Base-by-base conservation (phyloP, 2,888 invertebrate genomes). In the Tetramorium bicarinatum region DNA sequence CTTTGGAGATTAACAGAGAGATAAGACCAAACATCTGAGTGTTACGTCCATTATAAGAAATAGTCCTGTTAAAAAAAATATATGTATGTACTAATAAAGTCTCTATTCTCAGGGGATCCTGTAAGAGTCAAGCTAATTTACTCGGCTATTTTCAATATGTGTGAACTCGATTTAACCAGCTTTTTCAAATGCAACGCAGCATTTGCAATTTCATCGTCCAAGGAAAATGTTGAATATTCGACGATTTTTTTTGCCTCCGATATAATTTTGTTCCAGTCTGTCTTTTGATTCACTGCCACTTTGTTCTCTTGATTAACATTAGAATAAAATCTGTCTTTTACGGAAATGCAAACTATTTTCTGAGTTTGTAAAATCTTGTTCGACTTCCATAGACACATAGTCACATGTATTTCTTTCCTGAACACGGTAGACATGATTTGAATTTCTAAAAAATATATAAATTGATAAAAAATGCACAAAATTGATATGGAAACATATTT, bases 211-310 rank as follows among this genome's bases (percentile, higher is more conserved):
- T 99, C 99, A 94, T 99, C 99, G 93, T 98, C 98, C 77, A 99
- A 95, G 95, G 99, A 99, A 8, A 99, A 99, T 15, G 99, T 99
- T 11, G 99, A 98, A 95, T 99, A 99, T 2, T n/a, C 99, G 54
- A 99, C 99, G 88, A 99, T 97, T 95, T 98, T 98, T 95, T 99
- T 99, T 18, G 99, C 99, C 94, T 99, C 98, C 88, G 98, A 98
- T 9, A 99, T 98, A 4, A 98, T 99, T 90, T 97, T 96, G 94
- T 98, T 98, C 98, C 98, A 99, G 93, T 98, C 98, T 41, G 97
- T 97, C 93, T 97, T 97, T 82, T 96, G 96, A 92, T 95, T 96
- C 66, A 92, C 84, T 13, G 93, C 92, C 29, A 93, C 89, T 82
- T 94, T 95, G 49, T 92, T 92, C 71, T 92, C 92, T 59, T 87